Conservation (phyloP, 2,113 vertebrate species). For the Elachura formosa region DNA sequence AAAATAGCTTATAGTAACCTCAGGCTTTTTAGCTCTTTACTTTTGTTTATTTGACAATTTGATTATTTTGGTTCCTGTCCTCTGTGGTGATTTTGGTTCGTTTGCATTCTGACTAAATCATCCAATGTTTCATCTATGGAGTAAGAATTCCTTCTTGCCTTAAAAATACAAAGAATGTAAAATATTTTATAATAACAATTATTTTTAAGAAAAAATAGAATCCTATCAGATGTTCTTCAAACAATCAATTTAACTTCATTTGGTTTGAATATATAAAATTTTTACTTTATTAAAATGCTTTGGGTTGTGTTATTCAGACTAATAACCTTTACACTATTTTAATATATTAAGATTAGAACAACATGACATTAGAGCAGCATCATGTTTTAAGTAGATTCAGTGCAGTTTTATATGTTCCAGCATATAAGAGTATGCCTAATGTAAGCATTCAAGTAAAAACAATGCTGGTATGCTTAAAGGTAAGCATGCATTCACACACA, state of each 20-base stretch:
- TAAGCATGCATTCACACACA: neutral
- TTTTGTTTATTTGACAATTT: slow-evolving; percentile 62
- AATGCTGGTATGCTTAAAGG: neutral
- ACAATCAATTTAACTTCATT: neutral
- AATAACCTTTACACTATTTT: neutral
- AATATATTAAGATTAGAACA: neutral
- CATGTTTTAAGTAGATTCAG: neutral
- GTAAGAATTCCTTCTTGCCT: neutral
- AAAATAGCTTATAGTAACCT: slow-evolving; percentile 56
- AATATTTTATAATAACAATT: neutral
- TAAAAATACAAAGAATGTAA: neutral
- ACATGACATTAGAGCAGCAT: neutral
- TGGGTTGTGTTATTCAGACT: neutral
- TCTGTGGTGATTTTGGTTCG: neutral
- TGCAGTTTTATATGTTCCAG: neutral
- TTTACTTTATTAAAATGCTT: slow-evolving; percentile 10
- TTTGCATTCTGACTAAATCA: neutral
- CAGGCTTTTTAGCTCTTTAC: slow-evolving; percentile 46
- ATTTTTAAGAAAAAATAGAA: neutral
- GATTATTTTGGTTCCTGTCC: slow-evolving; percentile 37
- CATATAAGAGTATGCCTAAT: neutral
- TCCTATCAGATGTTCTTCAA: neutral
- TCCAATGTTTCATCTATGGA: neutral
- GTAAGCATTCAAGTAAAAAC: neutral
- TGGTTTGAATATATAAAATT: neutral